These are phyloP conservation scores for Drosophila paranaensis DNA, from an alignment of 2,888 invertebrate genomes.

Conservation along the genomic window DNA sequence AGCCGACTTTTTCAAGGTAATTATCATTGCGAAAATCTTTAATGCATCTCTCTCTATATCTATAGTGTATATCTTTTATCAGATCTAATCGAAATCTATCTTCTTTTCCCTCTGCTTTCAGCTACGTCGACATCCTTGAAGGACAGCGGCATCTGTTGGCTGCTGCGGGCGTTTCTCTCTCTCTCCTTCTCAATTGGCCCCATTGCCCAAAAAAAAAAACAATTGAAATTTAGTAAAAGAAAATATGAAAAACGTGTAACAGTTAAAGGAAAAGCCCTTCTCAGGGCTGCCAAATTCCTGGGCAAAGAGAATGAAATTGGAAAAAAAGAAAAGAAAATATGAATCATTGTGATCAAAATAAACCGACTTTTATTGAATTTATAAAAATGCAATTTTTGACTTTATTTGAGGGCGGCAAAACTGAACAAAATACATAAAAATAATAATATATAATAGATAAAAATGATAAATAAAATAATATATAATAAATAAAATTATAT, in stretches of 20 bases:
- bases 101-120: constrained; percentile 18
- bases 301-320: constrained; percentile 77
- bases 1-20: constrained; percentile 72
- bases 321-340: constrained; percentile 37
- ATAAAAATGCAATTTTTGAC: constrained; percentile 33
- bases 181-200: constrained; percentile 26
- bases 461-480: too few relatives aligned
- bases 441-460: too few relatives aligned
- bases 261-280: constrained; percentile 77
- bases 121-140: constrained; percentile 53
- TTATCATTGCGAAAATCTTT: constrained; percentile 3
- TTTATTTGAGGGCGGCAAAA: constrained; percentile 7
- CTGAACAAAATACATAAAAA: too few relatives aligned
- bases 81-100: neutral
- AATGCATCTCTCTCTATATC: neutral
- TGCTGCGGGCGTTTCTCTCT: constrained; percentile 34
- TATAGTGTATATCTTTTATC: neutral
- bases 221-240: constrained; percentile 26
- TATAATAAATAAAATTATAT: too few relatives aligned
- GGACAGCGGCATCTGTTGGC: constrained; percentile 43
- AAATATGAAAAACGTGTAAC: constrained; percentile 14
- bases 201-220: constrained; percentile 32
- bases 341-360: constrained; percentile 78
- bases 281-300: constrained; percentile 83
- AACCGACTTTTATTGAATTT: constrained; percentile 76